These are phyloP conservation scores for Mustelus asterias DNA, from an alignment of 2,113 vertebrate genomes.

Conservation along the genomic window DNA sequence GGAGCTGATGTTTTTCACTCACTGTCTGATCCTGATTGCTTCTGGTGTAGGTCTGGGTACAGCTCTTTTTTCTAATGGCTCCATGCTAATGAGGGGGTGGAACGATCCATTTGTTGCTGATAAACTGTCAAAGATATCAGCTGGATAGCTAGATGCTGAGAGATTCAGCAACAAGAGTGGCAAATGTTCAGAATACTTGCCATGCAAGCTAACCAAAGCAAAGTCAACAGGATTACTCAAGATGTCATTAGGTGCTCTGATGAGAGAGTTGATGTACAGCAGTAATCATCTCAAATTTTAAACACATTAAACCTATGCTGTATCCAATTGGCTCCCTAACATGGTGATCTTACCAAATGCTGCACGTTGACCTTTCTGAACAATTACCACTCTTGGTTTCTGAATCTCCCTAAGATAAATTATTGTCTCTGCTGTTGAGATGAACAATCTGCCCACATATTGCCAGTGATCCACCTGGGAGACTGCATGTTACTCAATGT, in stretches of 20 bases:
- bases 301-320: background rate
- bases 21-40: background rate
- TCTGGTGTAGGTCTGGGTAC: background rate
- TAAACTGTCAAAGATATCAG: background rate
- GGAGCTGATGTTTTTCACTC: background rate
- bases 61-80: background rate
- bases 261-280: background rate
- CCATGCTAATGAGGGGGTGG: background rate
- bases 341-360: background rate
- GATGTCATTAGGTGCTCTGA: background rate
- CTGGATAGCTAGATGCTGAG: background rate
- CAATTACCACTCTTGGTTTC: too few species aligned
- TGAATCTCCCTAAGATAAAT: background rate
- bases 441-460: too few species aligned
- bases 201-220: background rate
- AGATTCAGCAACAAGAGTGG: background rate
- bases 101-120: background rate
- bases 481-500: background rate
- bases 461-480: background rate
- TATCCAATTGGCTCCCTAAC: background rate
- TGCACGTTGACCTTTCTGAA: background rate
- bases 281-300: background rate
- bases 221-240: background rate
- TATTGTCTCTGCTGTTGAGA: background rate
- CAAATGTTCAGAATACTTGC: background rate